Evolutionary conservation across 2,797 vertebrate genomes (phyloP), one percentile per base, ranked within the genome.

Genomic region (Octomys mimax): DNA sequence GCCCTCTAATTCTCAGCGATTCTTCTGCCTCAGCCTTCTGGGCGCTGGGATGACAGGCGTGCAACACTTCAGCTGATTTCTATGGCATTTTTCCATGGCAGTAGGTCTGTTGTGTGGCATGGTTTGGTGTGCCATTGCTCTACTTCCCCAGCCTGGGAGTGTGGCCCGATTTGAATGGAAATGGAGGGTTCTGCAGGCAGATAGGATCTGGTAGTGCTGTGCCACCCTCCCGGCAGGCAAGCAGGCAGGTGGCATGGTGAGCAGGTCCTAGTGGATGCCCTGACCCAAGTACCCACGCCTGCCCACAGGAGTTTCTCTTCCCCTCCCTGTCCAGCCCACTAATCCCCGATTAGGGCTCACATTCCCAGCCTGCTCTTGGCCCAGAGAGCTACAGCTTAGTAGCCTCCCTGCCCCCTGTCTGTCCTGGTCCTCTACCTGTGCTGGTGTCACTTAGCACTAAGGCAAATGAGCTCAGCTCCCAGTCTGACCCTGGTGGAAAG

Each of bases 281-380:
- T 73, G 81, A 57, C 42, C 89, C 36, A 0, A 1, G 70, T 14
- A 4, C 59, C 88, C 92, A 36, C 21, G 5, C 64, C 54, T 31
- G 5, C 64, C 59, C 31, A 21, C 19, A 5, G 86, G 82, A 94
- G 79, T 31, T 93, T 52, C 68, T 71, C 64, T 7, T 24, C 66
- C 71, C 88, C 84, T 66, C 64, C 87, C 86, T 82, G 18, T 62
- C n/a, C 0, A 0, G 70, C 80, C 31, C 62, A 52, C 85, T 97
- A 97, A 96, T 97, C 96, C 87, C n/a, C 0, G 95, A 96, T 96
- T 84, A 95, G 81, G 94, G 89, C 16, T 84, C 95, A 70, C 36
- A 52, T 42, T 87, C 61, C 28, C 10, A 86, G 77, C 77, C 70
- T 1, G 31, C 54, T 3, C 9, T n/a, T 0, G 5, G 49, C 49